Evolutionary conservation across 2,888 invertebrate species (phyloP).

Genomic region (Phyto melanocephala): DNA sequence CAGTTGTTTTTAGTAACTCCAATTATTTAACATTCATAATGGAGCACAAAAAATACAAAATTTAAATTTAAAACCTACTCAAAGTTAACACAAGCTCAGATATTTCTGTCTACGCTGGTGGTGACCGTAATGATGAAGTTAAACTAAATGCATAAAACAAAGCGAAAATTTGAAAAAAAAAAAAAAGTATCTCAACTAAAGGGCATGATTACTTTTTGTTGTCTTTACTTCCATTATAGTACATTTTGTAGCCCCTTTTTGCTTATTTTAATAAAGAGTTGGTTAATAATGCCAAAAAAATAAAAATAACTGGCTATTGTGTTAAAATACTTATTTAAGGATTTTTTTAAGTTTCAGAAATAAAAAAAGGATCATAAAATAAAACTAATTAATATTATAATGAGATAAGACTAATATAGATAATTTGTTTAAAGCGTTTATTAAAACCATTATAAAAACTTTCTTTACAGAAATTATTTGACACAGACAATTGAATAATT

Average conservation of each 20-base stretch:
- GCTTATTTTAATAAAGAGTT: neutral
- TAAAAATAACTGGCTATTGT: neutral
- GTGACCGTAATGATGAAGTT: conserved; percentile 23
- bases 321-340: neutral
- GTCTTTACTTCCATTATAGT: neutral
- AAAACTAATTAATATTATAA: too few relatives aligned
- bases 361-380: too few relatives aligned
- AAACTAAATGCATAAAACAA: neutral
- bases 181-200: conserved; percentile 37
- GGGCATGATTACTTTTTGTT: conserved; percentile 55
- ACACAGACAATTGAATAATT: too few relatives aligned
- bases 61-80: neutral
- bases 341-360: too few relatives aligned
- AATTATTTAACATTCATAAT: too few relatives aligned
- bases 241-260: neutral
- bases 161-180: conserved; percentile 6
- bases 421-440: too few relatives aligned
- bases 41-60: neutral
- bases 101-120: conserved; percentile 13
- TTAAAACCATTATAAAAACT: too few relatives aligned
- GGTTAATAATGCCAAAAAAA: neutral
- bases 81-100: conserved; percentile 2
- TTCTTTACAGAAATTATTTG: too few relatives aligned
- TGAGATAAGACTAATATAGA: too few relatives aligned
- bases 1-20: too few relatives aligned